These are phyloP conservation scores for Halictus quadricinctus DNA, from an alignment of 2,888 invertebrate species.

Conservation along the genomic window DNA sequence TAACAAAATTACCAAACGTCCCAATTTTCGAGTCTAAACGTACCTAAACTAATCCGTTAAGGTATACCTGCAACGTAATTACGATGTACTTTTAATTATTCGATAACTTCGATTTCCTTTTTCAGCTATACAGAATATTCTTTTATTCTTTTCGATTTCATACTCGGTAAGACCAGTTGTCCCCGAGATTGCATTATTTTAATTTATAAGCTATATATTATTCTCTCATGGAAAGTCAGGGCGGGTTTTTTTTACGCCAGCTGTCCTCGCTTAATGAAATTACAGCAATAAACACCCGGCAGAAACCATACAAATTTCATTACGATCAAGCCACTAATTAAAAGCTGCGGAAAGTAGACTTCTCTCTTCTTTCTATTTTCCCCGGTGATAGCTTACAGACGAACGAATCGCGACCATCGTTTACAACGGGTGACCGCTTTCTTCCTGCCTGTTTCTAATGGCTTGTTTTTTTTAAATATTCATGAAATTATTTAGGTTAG, in stretches of 20 bases:
- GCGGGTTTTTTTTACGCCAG: not conserved
- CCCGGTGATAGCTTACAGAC: not conserved
- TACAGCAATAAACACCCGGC: not conserved
- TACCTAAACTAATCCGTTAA: too few relatives aligned
- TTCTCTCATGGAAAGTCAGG: not conserved
- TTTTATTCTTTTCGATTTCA: not conserved
- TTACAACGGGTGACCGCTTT: not conserved
- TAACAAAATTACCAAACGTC: too few relatives aligned
- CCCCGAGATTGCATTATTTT: not conserved
- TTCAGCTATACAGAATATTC: not conserved
- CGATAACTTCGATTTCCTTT: not conserved
- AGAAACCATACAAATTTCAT: not conserved
- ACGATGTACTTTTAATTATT: not conserved
- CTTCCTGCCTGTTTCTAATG: conserved; percentile 22
- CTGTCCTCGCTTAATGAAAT: not conserved
- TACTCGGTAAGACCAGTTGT: not conserved
- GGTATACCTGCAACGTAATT: not conserved
- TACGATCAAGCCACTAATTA: conserved; percentile 19
- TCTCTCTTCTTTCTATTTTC: not conserved
- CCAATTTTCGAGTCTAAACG: too few relatives aligned
- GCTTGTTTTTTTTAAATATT: conserved; percentile 26
- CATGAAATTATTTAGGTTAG: conserved; percentile 33
- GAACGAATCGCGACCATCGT: conserved; percentile 6
- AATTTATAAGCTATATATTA: not conserved
- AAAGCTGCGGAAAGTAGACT: not conserved